Percentiles rank a stretch among this genome's conserved stretches.
These are phyloP conservation scores for Trichonephila clavipes DNA, from an alignment of 1,140 invertebrate genomes.

Conservation along the genomic window DNA sequence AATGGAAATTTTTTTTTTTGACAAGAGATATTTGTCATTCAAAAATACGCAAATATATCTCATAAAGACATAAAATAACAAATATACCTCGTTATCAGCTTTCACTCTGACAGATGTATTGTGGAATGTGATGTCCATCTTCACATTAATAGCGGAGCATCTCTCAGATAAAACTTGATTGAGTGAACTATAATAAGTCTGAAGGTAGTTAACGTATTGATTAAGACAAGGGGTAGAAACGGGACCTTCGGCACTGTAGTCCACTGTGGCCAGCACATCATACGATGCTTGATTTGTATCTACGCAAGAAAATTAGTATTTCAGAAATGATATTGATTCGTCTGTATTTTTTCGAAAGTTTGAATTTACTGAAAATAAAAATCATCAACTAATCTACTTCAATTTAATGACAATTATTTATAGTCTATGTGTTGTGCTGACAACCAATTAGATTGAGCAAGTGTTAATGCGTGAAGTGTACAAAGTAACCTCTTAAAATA, in stretches of 20 bases:
- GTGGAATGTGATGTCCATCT: constrained; percentile 95
- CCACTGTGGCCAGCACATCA: constrained; percentile 92
- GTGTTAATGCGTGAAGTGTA: no score
- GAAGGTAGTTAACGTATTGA: constrained; percentile 91
- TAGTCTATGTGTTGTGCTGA: no score
- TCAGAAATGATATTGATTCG: neutral
- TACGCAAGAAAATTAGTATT: constrained; percentile 78
- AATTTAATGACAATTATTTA: neutral
- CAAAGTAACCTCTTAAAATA: no score
- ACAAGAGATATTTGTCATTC: no score
- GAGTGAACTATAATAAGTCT: constrained; percentile 89
- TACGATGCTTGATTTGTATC: constrained; percentile 96
- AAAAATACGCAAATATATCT: no score
- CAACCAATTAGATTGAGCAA: no score
- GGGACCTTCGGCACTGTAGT: constrained; percentile 93
- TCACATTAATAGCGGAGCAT: constrained; percentile 96
- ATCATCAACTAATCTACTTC: neutral
- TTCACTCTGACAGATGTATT: constrained; percentile 86
- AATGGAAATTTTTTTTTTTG: no score
- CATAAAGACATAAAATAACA: no score
- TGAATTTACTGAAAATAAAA: neutral
- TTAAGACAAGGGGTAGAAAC: constrained; percentile 90
- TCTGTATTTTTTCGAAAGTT: neutral
- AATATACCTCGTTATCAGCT: constrained; percentile 77
- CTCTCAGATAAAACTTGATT: constrained; percentile 92